Base-by-base conservation (phyloP, 2,797 vertebrate species). In the Platalea minor region DNA sequence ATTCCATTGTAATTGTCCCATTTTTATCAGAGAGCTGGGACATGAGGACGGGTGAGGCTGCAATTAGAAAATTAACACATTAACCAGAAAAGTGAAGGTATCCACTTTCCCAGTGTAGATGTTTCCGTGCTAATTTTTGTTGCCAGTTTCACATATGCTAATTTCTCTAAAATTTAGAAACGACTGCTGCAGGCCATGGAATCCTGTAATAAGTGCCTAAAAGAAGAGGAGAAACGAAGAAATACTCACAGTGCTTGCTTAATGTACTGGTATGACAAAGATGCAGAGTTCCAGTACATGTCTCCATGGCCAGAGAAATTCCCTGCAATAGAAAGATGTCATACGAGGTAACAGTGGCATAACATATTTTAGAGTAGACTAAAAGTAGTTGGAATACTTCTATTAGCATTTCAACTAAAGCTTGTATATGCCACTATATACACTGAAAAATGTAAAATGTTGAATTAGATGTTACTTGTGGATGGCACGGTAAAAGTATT, bases 111-210 rank as follows among this genome's bases (percentile, higher is more conserved):
- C 26, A 13, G 2, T n/a, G 23, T 28, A 48, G n/a, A 39, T 1
- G 2, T 67, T 63, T 83, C 61, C 10, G 0, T 48, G 74, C 17
- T 53, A 8, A 11, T 50, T 85, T 82, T 74, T 85, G 12, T 78
- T 89, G 39, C 19, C 25, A n/a, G 29, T 84, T 84, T 96, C 41
- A 92, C 16, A 0, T 46, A 19, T 1, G 3, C 26, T 41, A 3
- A 75, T 91, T 51, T 78, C 26, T 97, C 23, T 88, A 23, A 84
- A 93, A 73, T 74, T 93, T 97, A 99, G 99, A 99, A 97, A 94
- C 98, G 97, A 80, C 96, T 99, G 89, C 98, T 99, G 78, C 98
- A 99, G 94, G 99, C 99, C n/a, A 99, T 99, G 99, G 99, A 99
- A 14, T 91, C 97, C 24, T 99, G 97, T 96, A 99, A 98, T 81